Evolutionary conservation across 2,113 vertebrate genomes (phyloP).

Genomic region (Merops nubicus): DNA sequence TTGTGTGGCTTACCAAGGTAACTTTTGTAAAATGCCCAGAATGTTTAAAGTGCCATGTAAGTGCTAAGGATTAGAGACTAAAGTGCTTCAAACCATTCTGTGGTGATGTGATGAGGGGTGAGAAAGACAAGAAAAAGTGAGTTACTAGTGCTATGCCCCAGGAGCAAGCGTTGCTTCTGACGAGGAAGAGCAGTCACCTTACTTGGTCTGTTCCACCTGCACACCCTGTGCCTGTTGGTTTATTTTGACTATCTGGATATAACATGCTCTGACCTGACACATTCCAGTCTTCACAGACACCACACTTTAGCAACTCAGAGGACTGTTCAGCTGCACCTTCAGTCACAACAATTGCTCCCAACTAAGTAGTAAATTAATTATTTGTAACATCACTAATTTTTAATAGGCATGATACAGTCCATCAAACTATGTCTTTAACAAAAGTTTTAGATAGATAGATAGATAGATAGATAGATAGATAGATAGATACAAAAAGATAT

Average conservation of each 20-base stretch:
- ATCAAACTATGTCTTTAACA: not conserved
- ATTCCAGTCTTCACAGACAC: not conserved
- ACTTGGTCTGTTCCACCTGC: not conserved
- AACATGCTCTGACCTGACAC: not conserved
- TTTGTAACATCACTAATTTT: not conserved
- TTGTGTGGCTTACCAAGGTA: not conserved
- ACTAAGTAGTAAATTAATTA: not conserved
- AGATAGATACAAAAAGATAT: not conserved
- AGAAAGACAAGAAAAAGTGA: not conserved
- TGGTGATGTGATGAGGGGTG: fast-evolving
- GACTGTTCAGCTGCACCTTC: not conserved
- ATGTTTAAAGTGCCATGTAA: not conserved
- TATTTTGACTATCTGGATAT: not conserved
- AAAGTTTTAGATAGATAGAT: not conserved
- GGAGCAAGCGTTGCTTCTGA: not conserved
- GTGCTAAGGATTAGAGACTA: fast-evolving
- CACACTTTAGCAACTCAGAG: not conserved
- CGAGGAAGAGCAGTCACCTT: not conserved
- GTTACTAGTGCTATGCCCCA: not conserved
- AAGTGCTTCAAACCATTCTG: not conserved
- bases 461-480: not conserved
- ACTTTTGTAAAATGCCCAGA: not conserved
- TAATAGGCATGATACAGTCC: not conserved
- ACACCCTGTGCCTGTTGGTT: not conserved
- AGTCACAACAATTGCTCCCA: not conserved